Conservation (phyloP, 2,113 vertebrate species). For the Erythrolamprus reginae region DNA sequence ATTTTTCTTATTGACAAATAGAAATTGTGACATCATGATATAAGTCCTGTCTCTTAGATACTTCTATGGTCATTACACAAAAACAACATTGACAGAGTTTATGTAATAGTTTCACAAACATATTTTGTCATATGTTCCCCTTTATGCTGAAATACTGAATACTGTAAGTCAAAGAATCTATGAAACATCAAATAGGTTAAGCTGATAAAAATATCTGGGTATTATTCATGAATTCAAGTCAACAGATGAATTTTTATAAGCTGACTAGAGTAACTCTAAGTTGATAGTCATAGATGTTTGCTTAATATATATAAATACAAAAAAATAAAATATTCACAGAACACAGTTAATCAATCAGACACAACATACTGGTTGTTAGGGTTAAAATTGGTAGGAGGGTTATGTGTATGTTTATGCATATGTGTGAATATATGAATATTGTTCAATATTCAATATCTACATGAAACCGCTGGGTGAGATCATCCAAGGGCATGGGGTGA, state of each 20-base stretch:
- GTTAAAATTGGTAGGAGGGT: neutral
- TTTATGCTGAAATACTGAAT: neutral
- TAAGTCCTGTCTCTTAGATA: neutral
- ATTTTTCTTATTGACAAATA: neutral
- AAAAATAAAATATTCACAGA: neutral
- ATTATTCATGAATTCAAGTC: neutral
- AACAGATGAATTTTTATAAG: neutral
- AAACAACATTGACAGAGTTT: neutral
- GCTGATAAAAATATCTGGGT: neutral
- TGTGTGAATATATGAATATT: neutral
- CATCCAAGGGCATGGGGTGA: too few species aligned
- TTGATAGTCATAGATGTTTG: neutral
- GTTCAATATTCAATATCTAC: too few species aligned
- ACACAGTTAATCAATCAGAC: neutral
- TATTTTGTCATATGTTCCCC: neutral
- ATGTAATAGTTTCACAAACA: neutral
- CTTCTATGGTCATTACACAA: neutral
- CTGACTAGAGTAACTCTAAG: neutral
- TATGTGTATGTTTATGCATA: neutral
- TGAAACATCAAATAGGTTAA: neutral
- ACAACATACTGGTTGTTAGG: neutral
- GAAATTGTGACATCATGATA: neutral
- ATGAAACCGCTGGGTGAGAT: too few species aligned
- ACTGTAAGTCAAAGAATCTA: neutral
- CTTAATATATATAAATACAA: neutral